phyloP scores from a whole-genome alignment of 2,113 vertebrate genomes.

The Ursus arctos region DNA sequence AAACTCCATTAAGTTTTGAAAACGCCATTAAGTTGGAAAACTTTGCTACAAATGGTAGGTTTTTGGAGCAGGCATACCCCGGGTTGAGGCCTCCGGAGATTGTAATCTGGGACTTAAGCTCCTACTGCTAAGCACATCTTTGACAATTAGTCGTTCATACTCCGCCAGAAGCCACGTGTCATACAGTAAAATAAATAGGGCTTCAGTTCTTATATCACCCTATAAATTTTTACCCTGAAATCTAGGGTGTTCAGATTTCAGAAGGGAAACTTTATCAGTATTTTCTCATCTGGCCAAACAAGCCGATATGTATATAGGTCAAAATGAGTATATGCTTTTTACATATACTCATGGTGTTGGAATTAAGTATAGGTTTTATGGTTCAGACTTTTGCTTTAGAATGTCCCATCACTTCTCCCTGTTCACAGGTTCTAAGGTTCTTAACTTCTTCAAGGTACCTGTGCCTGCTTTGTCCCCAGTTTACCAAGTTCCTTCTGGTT shows the following conservation, averaged over 20 bases:
- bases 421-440: background rate
- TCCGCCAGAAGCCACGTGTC: background rate
- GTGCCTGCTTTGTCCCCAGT: background rate
- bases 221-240: constrained; percentile 47
- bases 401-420: background rate
- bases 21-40: constrained; percentile 8
- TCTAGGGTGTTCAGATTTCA: background rate
- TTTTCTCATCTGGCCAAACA: constrained; percentile 34
- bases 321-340: background rate
- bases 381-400: background rate
- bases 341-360: background rate
- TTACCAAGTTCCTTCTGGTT: background rate
- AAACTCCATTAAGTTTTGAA: constrained; percentile 32
- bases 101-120: constrained; percentile 25
- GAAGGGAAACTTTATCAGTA: constrained; percentile 1
- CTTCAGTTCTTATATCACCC: constrained; percentile 37
- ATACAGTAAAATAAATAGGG: constrained; percentile 9
- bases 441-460: background rate
- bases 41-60: background rate
- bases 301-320: background rate
- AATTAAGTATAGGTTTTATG: background rate
- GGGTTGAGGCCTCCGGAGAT: background rate
- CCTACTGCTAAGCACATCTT: constrained; percentile 34
- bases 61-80: background rate
- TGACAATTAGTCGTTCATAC: constrained; percentile 10